phyloP scores from a whole-genome alignment of 2,888 invertebrate species.

The Drosophila stalkeri region DNA sequence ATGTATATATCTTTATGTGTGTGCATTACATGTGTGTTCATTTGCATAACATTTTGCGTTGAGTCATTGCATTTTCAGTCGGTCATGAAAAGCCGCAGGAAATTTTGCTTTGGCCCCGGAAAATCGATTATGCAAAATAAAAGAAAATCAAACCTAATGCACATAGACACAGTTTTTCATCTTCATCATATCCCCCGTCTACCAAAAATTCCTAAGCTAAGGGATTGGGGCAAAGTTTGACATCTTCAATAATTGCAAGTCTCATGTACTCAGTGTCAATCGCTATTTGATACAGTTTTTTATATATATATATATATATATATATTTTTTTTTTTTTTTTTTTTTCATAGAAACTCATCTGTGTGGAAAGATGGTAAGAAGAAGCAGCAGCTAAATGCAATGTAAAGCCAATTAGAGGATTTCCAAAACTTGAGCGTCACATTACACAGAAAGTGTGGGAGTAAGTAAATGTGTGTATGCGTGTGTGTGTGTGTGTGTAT shows the following conservation, averaged over 20 bases:
- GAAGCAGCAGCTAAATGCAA: conserved; percentile 20
- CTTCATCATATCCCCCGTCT: not conserved
- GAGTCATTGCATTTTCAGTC: conserved; percentile 67
- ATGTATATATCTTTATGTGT: not conserved
- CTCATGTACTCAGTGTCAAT: conserved; percentile 43
- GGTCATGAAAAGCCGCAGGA: conserved; percentile 55
- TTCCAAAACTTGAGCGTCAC: conserved; percentile 71
- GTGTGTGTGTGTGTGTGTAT: conserved; percentile 1
- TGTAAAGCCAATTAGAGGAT: conserved; percentile 79
- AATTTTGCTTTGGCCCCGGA: conserved; percentile 32
- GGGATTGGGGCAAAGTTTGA: conserved; percentile 23
- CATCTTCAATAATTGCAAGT: conserved; percentile 35
- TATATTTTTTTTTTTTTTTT: conserved; percentile 15
- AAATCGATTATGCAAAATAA: conserved; percentile 75
- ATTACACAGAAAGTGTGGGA: conserved; percentile 33
- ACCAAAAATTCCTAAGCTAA: conserved; percentile 23
- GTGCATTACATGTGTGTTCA: conserved; percentile 14
- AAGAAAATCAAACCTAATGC: conserved; percentile 48
- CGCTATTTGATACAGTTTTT: conserved; percentile 11
- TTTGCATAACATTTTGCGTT: conserved; percentile 62
- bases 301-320: too few species aligned
- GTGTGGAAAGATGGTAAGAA: conserved; percentile 9
- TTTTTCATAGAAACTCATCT: conserved; percentile 37
- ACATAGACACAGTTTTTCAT: conserved; percentile 20
- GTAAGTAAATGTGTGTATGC: too few species aligned